Base-by-base conservation (phyloP, 2,113 vertebrate species). In the Rana temporaria region DNA sequence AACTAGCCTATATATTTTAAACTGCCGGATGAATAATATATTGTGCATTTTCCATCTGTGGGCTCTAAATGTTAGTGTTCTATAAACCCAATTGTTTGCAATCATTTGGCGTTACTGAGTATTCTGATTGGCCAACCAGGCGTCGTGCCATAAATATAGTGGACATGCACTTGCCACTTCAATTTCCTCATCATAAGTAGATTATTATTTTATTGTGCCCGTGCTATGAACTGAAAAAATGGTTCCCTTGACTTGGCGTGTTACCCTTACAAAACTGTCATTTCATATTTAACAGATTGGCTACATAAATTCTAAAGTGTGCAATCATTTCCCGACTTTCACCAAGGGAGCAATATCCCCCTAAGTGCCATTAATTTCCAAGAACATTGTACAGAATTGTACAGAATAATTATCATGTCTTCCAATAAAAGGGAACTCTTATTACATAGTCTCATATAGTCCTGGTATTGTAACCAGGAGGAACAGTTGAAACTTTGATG, bases 1-100 rank as follows among this genome's bases (percentile, higher is more conserved):
- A 82, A 34, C 12, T 16, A 70, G 70, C 18, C 62, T 71, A 82
- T 82, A 75, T 67, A 75, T 66, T 82, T 75, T 66, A 74, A 66
- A 34, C 62, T 75, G 63, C 52, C n/a, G 70, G 48, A 38, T 67
- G 48, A 74, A 82, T 42, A 74, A 82, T 57, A 56, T 74, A 34
- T 74, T 74, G 6, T 65, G 52, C 60, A 74, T 55, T 73, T 22
- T 57, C 52, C 78, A 56, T 82, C 22, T 81, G 69, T 81, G 59
- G 42, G 19, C 59, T 62, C 59, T 72, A 19, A 48, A 30, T 42
- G 24, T 19, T 52, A 52, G 32, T 73, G 63, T 74, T 74, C 26
- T 82, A 38, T 24, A 57, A 65, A 17, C 60, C n/a, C 42, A 22
- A 30, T 74, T 57, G 66, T 63, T 74, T 52, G 6, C 9, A 74